Evolutionary conservation across 2,113 vertebrate genomes (phyloP), one percentile per base, ranked within the genome.

Genomic region (Mesembrinibis cayennensis): DNA sequence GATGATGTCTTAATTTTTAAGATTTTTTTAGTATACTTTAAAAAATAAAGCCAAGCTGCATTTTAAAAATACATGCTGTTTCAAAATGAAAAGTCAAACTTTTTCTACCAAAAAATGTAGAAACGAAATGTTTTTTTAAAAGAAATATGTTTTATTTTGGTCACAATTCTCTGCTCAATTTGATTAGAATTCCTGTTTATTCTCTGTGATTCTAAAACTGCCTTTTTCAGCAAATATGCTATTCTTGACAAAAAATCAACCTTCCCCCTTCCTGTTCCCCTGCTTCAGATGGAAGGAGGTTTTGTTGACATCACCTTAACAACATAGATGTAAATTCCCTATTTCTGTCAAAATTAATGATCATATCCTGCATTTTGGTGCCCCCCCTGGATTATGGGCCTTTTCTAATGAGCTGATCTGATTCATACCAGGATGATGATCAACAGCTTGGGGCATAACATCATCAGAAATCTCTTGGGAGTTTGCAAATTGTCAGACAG

Each of bases 371-470:
- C 21, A 66, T 65, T 91, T 83, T 63, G 7, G 56, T 91, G 29
- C 13, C 56, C 34, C 70, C 47, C 8, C 29, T 50, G 45, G 42
- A 61, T 87, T 91, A 81, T 42, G 20, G 61, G 53, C 23, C 32
- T 61, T 93, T 93, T 79, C 66, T 95, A 95, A 96, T 93, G 92
- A 95, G 71, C 78, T 82, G 81, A 84, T 94, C 49, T 93, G 87
- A 93, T 90, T 93, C 88, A 89, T 71, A 63, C 8, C 29, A 58
- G 42, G 83, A 53, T 89, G 71, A 70, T 87, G 59, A 93, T 90
- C 55, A 97, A 77, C 44, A 95, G 67, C 93, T 93, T n/a, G 13
- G 65, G 72, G 92, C 89, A 77, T 53, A 94, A 84, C 42, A 87
- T 82, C 52, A 87, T 80, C 83, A 93, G 71, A 94, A 92, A 82